phyloP scores from a whole-genome alignment of 2,113 vertebrate species.

The Osmerus eperlanus region DNA sequence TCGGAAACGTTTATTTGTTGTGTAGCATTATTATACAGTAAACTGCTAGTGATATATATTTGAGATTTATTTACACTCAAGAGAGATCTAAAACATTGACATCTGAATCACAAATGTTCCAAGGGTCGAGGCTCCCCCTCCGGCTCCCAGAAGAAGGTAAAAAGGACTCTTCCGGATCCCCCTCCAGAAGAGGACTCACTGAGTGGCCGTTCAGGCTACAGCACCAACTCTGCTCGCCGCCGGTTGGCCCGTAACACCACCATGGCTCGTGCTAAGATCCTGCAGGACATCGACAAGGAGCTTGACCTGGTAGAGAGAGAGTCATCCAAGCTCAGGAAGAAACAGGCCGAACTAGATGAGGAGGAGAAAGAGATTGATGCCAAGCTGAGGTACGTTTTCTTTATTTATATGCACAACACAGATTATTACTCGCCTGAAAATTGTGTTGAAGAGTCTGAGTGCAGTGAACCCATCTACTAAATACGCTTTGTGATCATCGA shows the following conservation, averaged over 20 bases:
- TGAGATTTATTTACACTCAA: no score
- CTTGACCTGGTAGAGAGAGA: constrained; percentile 95
- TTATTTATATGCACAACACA: background rate
- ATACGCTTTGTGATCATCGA: constrained; percentile 1
- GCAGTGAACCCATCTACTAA: background rate
- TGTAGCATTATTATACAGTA: no score
- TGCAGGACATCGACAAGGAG: constrained; percentile 98
- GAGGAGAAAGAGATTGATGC: constrained; percentile 99
- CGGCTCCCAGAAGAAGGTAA: constrained; percentile 92
- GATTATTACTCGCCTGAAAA: no score
- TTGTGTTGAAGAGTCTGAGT: no score
- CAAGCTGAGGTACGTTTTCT: constrained; percentile 77
- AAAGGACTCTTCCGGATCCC: constrained; percentile 94
- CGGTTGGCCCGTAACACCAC: constrained; percentile 93
- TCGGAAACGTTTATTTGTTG: background rate
- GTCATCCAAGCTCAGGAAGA: constrained; percentile 97
- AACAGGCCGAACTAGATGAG: constrained; percentile 97
- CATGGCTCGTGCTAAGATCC: constrained; percentile 96
- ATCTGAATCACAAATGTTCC: constrained; percentile 6
- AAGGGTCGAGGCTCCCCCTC: constrained; percentile 68
- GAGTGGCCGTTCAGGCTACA: constrained; percentile 77
- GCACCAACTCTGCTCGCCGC: constrained; percentile 84
- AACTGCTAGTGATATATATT: no score
- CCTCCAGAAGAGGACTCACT: constrained; percentile 86
- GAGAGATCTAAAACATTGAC: no score